Evolutionary conservation across 2,888 invertebrate genomes (phyloP).

Genomic region (Agrotis exclamationis): DNA sequence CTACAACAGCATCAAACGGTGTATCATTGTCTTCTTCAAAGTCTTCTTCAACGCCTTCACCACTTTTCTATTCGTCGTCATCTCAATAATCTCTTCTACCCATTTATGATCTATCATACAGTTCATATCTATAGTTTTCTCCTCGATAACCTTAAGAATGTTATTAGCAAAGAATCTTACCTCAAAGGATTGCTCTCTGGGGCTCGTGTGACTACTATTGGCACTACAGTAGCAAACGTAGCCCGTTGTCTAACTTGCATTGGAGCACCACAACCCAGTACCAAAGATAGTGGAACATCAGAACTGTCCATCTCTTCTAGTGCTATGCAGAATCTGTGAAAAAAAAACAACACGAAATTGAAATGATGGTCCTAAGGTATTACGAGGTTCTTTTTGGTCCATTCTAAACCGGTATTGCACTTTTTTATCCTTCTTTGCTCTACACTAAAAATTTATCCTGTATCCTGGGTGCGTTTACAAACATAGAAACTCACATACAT

Average conservation of each 20-base stretch:
- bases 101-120: background rate
- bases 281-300: conserved; percentile 91
- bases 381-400: too few species aligned
- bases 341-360: conserved; percentile 11
- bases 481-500: too few species aligned
- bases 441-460: too few species aligned
- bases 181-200: conserved; percentile 74
- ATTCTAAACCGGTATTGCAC: too few species aligned
- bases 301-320: conserved; percentile 92
- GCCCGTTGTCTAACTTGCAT: conserved; percentile 80
- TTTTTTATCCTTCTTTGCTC: too few species aligned
- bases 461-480: too few species aligned
- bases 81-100: background rate
- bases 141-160: background rate
- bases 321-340: conserved; percentile 92
- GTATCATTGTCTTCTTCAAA: background rate
- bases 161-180: conserved; percentile 62
- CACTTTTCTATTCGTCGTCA: background rate
- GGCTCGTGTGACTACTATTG: conserved; percentile 76
- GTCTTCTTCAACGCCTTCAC: too few species aligned
- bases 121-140: background rate
- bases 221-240: conserved; percentile 78
- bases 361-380: background rate
- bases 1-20: background rate
- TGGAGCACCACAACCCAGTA: conserved; percentile 90